Conservation (phyloP, 2,797 vertebrate genomes). For the Sandelia bainsii region DNA sequence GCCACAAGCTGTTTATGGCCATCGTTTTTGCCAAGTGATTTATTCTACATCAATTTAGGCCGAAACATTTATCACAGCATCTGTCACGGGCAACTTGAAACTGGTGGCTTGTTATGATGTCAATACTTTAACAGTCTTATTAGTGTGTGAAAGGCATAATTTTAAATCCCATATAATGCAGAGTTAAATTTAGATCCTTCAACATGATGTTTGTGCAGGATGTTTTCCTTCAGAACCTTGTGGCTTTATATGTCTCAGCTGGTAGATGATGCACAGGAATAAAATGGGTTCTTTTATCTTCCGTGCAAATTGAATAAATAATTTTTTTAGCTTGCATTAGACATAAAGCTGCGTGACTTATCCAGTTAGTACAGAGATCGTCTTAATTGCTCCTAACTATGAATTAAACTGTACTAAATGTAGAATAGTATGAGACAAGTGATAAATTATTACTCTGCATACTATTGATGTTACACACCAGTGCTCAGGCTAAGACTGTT, state of each 20-base stretch:
- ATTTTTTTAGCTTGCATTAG: slow-evolving; percentile 11
- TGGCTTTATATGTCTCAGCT: slow-evolving; percentile 22
- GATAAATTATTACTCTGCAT: slow-evolving; percentile 1
- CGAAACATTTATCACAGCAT: slow-evolving; percentile 71
- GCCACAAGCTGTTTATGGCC: slow-evolving; percentile 69
- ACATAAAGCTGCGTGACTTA: slow-evolving; percentile 31
- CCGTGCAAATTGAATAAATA: slow-evolving; percentile 27
- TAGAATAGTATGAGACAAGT: slow-evolving; percentile 13
- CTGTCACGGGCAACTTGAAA: slow-evolving; percentile 61
- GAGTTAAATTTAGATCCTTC: slow-evolving; percentile 55
- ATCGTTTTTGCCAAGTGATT: slow-evolving; percentile 65
- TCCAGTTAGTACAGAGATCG: slow-evolving; percentile 26
- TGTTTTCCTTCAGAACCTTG: slow-evolving; percentile 23
- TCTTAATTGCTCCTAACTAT: slow-evolving; percentile 33
- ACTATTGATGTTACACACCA: background rate
- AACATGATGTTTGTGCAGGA: background rate
- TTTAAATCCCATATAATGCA: slow-evolving; percentile 43
- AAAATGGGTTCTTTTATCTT: slow-evolving; percentile 34
- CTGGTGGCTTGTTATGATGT: slow-evolving; percentile 59
- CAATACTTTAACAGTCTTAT: slow-evolving; percentile 61
- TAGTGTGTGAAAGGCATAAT: slow-evolving; percentile 41
- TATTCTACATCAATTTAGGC: slow-evolving; percentile 70
- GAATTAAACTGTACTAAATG: slow-evolving; percentile 29
- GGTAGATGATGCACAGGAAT: slow-evolving; percentile 8
- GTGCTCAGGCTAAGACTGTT: too few relatives aligned